These are phyloP conservation scores for Drosophila burlai DNA, from an alignment of 1,140 invertebrate genomes.

Conservation along the genomic window DNA sequence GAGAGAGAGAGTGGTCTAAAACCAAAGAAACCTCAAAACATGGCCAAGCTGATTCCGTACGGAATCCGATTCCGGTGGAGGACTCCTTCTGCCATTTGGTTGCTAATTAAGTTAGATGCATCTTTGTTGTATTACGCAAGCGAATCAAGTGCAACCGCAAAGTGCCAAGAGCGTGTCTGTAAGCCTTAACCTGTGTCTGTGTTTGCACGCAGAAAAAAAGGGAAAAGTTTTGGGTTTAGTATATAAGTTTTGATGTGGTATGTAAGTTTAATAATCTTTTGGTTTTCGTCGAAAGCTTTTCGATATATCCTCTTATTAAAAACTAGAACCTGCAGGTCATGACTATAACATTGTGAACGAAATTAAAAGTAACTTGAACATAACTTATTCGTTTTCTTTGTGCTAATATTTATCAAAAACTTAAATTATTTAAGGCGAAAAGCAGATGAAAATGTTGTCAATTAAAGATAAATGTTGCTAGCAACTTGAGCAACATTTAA, in stretches of 20 bases:
- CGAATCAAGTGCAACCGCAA: conserved; percentile 57
- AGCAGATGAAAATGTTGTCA: not conserved
- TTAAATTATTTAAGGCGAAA: not conserved
- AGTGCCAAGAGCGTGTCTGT: conserved; percentile 36
- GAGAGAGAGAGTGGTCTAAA: conserved; percentile 1
- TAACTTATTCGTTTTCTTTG: no score
- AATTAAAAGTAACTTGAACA: no score
- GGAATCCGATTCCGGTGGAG: conserved; percentile 29
- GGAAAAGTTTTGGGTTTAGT: not conserved
- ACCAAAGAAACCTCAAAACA: conserved; percentile 53
- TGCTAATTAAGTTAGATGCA: conserved; percentile 67
- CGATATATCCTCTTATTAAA: no score
- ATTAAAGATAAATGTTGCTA: not conserved
- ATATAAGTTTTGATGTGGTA: not conserved
- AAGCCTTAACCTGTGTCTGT: not conserved
- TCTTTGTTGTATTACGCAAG: conserved; percentile 54
- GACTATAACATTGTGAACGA: no score
- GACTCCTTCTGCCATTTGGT: conserved; percentile 29
- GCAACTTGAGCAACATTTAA: not conserved
- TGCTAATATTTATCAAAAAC: not conserved
- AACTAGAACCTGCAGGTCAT: no score
- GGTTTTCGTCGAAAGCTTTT: no score
- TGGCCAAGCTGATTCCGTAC: conserved; percentile 34
- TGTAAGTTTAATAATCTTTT: no score
- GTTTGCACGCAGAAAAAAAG: not conserved